Evolutionary conservation across 2,888 invertebrate species (phyloP), one percentile per base, ranked within the genome.

Genomic region (Pardosa pseudoannulata): DNA sequence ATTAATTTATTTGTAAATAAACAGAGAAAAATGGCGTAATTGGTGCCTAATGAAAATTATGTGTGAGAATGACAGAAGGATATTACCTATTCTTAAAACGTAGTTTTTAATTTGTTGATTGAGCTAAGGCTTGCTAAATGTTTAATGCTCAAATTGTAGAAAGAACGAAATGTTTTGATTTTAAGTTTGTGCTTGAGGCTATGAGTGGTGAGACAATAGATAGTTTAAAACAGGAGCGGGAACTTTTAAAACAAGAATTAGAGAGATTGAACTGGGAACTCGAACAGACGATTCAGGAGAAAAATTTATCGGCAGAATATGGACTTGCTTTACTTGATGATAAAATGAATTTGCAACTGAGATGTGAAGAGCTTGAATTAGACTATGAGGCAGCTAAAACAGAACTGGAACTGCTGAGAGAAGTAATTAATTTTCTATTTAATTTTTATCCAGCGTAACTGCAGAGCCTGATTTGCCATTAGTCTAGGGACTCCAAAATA

Each of bases 241-340:
- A 88, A 31, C 50, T 89, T 23, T 93, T 97, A 89, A 94, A 94
- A 92, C 94, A 94, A 91, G 97, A 98, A 93, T 95, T 97, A 91
- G 96, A 96, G 92, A 94, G 97, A 91, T 93, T 98, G 89, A 94
- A 95, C 89, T 94, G 96, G 89, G 97, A 98, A 93, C 93, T 98
- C 90, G 97, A 97, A 92, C 95, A 97, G 92, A 96, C 97, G 56
- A 96, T 96, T 92, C 96, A 96, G 90, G 97, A 98, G 93, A 98
- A 98, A 93, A 95, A 96, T 90, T 98, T 98, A 93, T 98, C 98
- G 83, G 99, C 98, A 76, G 96, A 98, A 93, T 97, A 97, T 92
- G 99, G 99, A 75, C 94, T 99, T 90, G 97, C 96, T 79, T 94
- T 99, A 89, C 93, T 99, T 88, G 97, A 98, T 91, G 98, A 99